Percentiles rank a stretch among this genome's conserved stretches.
Evolutionary conservation across 2,888 invertebrate species (phyloP).

Genomic region (Parelbella ahira): DNA sequence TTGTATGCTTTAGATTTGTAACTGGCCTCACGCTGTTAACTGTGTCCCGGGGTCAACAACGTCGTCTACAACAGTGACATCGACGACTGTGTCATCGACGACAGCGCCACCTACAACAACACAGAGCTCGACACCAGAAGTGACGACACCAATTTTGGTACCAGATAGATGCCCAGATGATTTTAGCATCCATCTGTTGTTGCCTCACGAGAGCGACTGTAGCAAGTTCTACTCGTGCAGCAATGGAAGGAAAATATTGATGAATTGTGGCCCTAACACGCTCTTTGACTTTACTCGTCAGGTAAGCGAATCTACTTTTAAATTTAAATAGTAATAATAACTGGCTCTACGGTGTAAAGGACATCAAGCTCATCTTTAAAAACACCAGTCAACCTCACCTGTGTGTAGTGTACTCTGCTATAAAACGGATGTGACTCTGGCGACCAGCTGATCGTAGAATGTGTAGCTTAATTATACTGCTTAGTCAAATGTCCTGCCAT

Average conservation of each 20-base stretch:
- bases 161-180: conserved; percentile 43
- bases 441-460: no score
- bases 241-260: conserved; percentile 40
- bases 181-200: conserved; percentile 27
- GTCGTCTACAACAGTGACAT: conserved; percentile 1
- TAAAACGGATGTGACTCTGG: no score
- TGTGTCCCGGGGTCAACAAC: no score
- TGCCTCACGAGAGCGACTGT: conserved; percentile 49
- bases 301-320: no score
- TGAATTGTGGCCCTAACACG: conserved; percentile 39
- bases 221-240: conserved; percentile 57
- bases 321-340: no score
- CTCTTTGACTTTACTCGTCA: conserved; percentile 47
- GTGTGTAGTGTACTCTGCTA: no score
- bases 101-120: neutral
- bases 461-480: no score
- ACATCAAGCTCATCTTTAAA: no score
- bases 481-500: no score
- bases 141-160: conserved; percentile 25
- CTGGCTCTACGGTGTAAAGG: no score
- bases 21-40: neutral
- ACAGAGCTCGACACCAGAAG: neutral
- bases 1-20: conserved; percentile 3
- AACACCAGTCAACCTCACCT: no score
- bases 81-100: neutral